Evolutionary conservation across 2,888 invertebrate species (phyloP).

Genomic region (Agrotis segetum): DNA sequence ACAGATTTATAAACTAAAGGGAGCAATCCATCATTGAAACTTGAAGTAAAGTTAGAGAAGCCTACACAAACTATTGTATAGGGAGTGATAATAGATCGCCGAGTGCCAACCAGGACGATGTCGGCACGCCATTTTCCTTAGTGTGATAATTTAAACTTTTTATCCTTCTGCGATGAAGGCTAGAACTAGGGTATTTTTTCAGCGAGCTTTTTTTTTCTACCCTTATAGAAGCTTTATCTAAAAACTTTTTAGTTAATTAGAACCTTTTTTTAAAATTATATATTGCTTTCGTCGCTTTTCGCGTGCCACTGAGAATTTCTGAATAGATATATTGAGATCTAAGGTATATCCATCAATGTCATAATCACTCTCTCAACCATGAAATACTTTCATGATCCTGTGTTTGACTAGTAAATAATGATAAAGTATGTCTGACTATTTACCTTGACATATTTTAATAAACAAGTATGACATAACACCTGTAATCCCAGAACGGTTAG

Average conservation of each 20-base stretch:
- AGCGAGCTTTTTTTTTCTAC: neutral
- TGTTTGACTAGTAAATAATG: neutral
- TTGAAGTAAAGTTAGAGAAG: constrained; percentile 31
- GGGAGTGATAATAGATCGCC: constrained; percentile 25
- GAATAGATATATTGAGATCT: neutral
- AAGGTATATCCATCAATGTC: constrained; percentile 8
- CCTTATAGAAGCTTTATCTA: too few species aligned
- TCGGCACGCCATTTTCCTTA: neutral
- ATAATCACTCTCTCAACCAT: neutral
- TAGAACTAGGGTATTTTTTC: neutral
- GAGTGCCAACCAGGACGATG: constrained; percentile 9
- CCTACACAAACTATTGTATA: constrained; percentile 31
- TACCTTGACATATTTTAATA: neutral
- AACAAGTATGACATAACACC: too few species aligned
- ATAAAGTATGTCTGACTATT: neutral
- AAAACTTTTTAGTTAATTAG: too few species aligned
- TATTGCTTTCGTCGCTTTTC: too few species aligned
- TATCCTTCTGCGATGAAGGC: neutral
- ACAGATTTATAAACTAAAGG: constrained; percentile 32
- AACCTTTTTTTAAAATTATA: too few species aligned
- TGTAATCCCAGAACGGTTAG: too few species aligned
- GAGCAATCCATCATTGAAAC: constrained; percentile 47
- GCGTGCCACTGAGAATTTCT: neutral
- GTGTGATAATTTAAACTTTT: neutral
- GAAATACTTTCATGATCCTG: neutral